These are phyloP conservation scores for Ormyrus nitidulus DNA, from an alignment of 2,888 invertebrate genomes.

Conservation along the genomic window DNA sequence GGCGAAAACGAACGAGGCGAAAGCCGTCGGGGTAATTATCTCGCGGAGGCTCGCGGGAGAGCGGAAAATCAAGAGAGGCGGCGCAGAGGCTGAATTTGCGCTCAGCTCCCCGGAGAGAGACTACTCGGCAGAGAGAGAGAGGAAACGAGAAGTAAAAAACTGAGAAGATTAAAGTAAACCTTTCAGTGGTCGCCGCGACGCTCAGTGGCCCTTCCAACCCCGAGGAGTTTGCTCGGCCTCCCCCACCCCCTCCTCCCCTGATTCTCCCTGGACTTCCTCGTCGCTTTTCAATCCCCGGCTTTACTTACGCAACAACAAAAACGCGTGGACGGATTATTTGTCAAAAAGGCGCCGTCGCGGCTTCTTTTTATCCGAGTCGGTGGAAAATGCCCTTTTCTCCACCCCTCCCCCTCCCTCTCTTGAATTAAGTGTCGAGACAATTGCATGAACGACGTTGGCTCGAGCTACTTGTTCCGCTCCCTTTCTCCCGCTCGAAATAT, in stretches of 20 bases:
- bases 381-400: not conserved
- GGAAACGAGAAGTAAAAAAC: not conserved
- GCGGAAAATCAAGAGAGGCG: no score
- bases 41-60: no score
- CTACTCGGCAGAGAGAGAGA: not conserved
- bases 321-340: not conserved
- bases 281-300: constrained; percentile 17
- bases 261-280: not conserved
- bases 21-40: no score
- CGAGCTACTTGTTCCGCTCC: not conserved
- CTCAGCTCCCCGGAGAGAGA: no score
- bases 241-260: not conserved
- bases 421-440: constrained; percentile 17
- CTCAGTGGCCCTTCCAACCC: not conserved
- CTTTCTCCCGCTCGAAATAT: no score
- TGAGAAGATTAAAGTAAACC: constrained; percentile 40
- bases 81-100: no score
- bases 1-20: no score
- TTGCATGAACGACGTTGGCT: not conserved
- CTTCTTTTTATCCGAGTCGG: not conserved
- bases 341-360: constrained; percentile 19
- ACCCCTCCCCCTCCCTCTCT: not conserved
- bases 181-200: constrained; percentile 37
- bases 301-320: constrained; percentile 8
- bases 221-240: constrained; percentile 23